A percentile compares a stretch with the other conserved stretches of the same genome.
Evolutionary conservation across 35 echinoderm and acorn worm genomes (phyloP).

Genomic region (Heliocidaris erythrogramma): DNA sequence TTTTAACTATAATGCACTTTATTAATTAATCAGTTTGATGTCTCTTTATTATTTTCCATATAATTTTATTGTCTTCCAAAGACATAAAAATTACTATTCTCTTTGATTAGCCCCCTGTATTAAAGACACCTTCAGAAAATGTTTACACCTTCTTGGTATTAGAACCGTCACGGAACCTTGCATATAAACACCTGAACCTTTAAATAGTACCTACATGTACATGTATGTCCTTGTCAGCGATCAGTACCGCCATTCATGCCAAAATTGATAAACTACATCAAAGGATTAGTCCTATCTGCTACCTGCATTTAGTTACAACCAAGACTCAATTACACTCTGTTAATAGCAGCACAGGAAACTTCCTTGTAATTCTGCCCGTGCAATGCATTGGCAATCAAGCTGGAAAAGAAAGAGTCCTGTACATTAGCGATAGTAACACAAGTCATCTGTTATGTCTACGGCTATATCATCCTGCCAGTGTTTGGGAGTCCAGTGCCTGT

Average conservation of each 20-base stretch:
- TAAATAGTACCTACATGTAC: background rate
- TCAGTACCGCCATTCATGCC: background rate
- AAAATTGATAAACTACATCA: background rate
- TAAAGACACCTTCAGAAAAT: no score
- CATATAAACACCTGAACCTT: background rate
- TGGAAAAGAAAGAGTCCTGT: background rate
- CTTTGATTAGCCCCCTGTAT: no score
- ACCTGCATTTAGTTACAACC: background rate
- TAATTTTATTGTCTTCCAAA: no score
- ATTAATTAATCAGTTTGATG: no score
- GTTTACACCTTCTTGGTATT: no score
- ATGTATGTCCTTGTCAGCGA: background rate
- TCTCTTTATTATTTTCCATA: no score
- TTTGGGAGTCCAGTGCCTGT: background rate
- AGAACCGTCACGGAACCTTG: no score
- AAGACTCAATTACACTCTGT: background rate
- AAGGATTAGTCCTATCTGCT: background rate
- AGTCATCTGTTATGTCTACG: background rate
- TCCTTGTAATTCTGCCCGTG: background rate
- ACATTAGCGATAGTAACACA: background rate
- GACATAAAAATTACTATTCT: no score
- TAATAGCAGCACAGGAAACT: background rate
- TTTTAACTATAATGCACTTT: no score
- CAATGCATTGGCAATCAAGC: background rate
- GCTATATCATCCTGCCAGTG: background rate